Evolutionary conservation across 2,113 vertebrate genomes (phyloP).

Genomic region (Mohoua ochrocephala): DNA sequence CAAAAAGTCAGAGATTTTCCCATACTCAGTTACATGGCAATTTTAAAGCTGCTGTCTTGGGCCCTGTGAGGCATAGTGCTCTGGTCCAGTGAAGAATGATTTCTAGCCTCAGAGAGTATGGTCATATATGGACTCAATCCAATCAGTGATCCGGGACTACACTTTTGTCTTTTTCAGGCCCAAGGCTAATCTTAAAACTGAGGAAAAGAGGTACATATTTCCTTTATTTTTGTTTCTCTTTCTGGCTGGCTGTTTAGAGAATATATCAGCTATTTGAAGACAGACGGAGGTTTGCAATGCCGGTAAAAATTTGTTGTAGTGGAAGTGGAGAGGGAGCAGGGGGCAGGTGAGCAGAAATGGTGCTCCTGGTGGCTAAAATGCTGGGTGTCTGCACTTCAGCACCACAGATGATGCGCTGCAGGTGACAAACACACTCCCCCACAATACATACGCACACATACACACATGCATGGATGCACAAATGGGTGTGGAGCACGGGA

Average conservation of each 20-base stretch:
- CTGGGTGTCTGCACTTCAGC: background rate
- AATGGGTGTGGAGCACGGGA: rapidly evolving
- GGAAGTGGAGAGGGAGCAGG: background rate
- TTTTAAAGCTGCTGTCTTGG: background rate
- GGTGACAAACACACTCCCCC: background rate
- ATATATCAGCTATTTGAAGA: background rate
- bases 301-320: background rate
- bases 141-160: background rate
- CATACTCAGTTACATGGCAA: background rate
- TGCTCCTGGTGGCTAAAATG: background rate
- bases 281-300: background rate
- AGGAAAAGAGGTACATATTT: background rate
- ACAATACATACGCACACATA: rapidly evolving
- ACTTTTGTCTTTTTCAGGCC: background rate
- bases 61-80: background rate
- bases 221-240: background rate
- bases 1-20: background rate
- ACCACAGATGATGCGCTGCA: background rate
- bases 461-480: rapidly evolving
- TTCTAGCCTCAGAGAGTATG: background rate
- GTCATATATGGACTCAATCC: background rate
- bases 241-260: background rate
- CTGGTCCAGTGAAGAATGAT: background rate
- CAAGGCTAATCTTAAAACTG: background rate
- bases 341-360: background rate